Evolutionary conservation across 2,797 vertebrate genomes (phyloP).

Genomic region (Pseudochirops cupreus): DNA sequence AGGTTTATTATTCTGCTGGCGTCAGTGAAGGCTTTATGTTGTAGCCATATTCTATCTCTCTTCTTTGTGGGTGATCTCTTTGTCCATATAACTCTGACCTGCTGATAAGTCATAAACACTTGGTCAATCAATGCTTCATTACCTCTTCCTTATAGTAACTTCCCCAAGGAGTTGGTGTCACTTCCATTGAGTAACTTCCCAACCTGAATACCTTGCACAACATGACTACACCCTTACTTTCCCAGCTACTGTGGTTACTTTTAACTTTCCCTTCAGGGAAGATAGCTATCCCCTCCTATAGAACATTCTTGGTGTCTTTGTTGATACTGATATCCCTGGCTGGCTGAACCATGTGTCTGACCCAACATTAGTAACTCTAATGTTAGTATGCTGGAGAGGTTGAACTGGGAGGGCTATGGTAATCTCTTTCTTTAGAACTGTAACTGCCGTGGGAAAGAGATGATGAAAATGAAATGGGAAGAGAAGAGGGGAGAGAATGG

Average conservation of each 20-base stretch:
- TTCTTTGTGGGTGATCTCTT: background rate
- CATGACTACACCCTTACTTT: background rate
- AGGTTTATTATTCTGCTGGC: background rate
- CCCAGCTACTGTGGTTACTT: background rate
- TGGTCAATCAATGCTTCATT: background rate
- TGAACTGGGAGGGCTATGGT: background rate
- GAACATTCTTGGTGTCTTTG: background rate
- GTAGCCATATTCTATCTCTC: background rate
- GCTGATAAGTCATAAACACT: background rate
- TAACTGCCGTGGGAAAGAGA: background rate
- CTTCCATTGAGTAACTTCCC: background rate
- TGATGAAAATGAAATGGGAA: background rate
- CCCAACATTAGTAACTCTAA: background rate
- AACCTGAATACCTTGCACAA: background rate
- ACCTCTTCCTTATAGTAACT: background rate
- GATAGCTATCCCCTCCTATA: background rate
- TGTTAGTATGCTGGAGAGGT: background rate
- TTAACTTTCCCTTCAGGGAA: background rate
- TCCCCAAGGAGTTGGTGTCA: background rate
- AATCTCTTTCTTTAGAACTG: background rate
- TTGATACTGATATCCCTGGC: background rate
- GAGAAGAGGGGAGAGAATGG: background rate
- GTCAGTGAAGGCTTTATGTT: background rate
- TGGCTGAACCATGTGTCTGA: background rate
- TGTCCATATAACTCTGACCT: background rate